Conservation (phyloP, 2,797 vertebrate species). For the Anguilla anguilla region DNA sequence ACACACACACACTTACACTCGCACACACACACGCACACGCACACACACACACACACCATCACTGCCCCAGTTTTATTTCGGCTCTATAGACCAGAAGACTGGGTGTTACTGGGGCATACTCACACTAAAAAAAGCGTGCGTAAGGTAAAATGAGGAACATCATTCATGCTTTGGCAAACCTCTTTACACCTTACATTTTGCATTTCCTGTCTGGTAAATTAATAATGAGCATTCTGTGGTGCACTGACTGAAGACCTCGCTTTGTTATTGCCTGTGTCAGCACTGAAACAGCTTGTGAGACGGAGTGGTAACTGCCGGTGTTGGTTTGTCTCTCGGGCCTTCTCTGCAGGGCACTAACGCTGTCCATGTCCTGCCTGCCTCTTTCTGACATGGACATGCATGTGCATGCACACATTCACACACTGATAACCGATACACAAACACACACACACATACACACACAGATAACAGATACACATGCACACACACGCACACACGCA, state of each 20-base stretch:
- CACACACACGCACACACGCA: background rate
- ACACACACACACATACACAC: background rate
- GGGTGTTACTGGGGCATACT: background rate
- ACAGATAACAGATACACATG: background rate
- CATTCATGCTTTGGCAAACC: constrained; percentile 48
- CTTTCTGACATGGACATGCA: background rate
- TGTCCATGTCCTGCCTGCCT: background rate
- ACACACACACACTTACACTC: background rate
- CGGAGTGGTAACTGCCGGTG: background rate
- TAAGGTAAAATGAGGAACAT: background rate
- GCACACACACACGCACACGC: background rate
- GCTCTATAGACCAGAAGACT: background rate
- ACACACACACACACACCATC: background rate
- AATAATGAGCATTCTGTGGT: constrained; percentile 28
- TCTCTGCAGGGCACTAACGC: background rate
- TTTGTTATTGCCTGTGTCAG: background rate
- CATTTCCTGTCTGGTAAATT: constrained; percentile 30
- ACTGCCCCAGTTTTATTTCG: background rate
- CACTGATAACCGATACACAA: background rate
- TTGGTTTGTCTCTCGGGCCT: background rate
- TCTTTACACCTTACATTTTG: constrained; percentile 16
- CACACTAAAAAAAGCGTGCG: background rate
- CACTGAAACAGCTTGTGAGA: background rate
- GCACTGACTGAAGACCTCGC: background rate
- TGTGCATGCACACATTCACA: background rate